phyloP scores from a whole-genome alignment of 2,113 vertebrate genomes.

The Dicrurus megarhynchus region DNA sequence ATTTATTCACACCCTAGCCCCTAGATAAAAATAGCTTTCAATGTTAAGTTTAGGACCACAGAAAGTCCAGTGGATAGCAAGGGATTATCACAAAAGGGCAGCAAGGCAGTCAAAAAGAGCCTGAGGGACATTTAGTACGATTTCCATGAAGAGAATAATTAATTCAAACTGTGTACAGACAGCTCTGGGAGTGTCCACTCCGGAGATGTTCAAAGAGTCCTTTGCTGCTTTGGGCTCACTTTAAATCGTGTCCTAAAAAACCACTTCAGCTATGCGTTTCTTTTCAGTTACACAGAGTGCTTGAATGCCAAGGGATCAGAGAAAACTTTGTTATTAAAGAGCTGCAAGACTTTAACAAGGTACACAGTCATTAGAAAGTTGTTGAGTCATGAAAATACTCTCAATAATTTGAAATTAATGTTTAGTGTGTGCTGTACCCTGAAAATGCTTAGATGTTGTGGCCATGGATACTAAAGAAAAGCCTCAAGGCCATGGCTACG shows the following conservation, averaged over 20 bases:
- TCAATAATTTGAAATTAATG: slow-evolving; percentile 65
- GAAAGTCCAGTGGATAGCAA: slow-evolving; percentile 50
- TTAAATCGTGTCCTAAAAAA: slow-evolving; percentile 51
- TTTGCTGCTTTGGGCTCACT: slow-evolving; percentile 37
- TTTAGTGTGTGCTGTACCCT: slow-evolving; percentile 26
- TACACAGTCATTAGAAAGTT: slow-evolving; percentile 42
- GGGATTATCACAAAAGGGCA: slow-evolving; percentile 67
- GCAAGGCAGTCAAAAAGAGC: slow-evolving; percentile 41
- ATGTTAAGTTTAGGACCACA: slow-evolving; percentile 58
- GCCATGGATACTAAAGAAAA: slow-evolving; percentile 47
- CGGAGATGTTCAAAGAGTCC: slow-evolving; percentile 52
- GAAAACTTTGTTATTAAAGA: slow-evolving; percentile 51
- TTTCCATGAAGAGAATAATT: slow-evolving; percentile 41
- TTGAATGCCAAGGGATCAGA: slow-evolving; percentile 39
- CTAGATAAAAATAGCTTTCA: slow-evolving; percentile 61
- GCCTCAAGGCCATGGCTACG: slow-evolving; percentile 37
- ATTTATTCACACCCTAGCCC: slow-evolving; percentile 61
- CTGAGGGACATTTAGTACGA: slow-evolving; percentile 32
- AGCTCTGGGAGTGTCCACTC: slow-evolving; percentile 35
- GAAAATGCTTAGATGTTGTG: slow-evolving; percentile 53
- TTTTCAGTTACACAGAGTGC: slow-evolving; percentile 14
- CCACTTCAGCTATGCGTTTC: slow-evolving; percentile 18
- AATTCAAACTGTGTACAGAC: slow-evolving; percentile 45
- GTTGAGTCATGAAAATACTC: slow-evolving; percentile 59
- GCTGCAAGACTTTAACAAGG: slow-evolving; percentile 44